A percentile compares a stretch with the other conserved stretches of the same genome.
Evolutionary conservation across 2,888 invertebrate genomes (phyloP).

Genomic region (Tipula unca): DNA sequence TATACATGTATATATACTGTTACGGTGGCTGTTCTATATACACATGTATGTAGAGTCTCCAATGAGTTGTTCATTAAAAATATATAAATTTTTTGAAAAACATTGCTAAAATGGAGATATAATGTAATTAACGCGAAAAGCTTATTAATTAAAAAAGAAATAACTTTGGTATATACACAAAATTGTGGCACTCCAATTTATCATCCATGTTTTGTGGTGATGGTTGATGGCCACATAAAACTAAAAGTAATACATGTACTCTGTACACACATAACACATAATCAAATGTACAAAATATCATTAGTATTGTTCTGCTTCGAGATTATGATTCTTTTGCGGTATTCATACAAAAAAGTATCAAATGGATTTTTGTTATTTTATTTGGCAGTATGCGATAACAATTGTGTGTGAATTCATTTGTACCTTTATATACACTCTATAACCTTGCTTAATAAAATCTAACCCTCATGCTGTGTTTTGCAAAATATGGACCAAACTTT

Average conservation of each 20-base stretch:
- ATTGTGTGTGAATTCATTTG: background rate
- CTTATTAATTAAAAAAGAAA: background rate
- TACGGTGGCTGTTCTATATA: too few species aligned
- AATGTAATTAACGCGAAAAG: background rate
- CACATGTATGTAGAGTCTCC: background rate
- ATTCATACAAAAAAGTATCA: background rate
- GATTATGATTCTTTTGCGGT: background rate
- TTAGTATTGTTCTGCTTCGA: background rate
- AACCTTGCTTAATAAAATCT: background rate
- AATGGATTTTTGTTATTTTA: background rate
- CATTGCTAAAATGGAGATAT: background rate
- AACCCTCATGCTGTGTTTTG: background rate
- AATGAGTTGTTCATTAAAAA: background rate
- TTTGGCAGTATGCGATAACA: background rate
- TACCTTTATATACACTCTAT: background rate
- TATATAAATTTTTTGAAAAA: background rate
- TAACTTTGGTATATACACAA: background rate
- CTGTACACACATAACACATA: background rate
- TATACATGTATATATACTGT: background rate
- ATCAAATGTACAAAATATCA: background rate
- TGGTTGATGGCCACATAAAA: background rate
- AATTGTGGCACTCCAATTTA: background rate
- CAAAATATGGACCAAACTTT: background rate
- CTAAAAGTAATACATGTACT: background rate
- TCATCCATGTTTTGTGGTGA: background rate